Conservation (phyloP, 1,140 invertebrate species). For the Cherax quadricarinatus region DNA sequence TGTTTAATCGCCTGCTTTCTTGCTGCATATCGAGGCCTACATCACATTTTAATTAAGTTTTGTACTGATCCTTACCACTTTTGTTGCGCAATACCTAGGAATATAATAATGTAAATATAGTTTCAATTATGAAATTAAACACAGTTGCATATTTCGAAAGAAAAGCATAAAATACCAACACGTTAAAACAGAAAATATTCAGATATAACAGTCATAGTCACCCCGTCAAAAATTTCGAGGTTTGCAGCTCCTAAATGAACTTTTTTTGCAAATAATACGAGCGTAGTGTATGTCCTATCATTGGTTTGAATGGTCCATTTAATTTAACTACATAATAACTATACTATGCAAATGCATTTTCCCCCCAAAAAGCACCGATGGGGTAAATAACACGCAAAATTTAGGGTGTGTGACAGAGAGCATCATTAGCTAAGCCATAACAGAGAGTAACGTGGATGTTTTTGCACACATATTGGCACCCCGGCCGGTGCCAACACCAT, state of each 20-base stretch:
- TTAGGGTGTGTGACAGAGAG: conserved; percentile 22
- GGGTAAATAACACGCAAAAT: conserved; percentile 21
- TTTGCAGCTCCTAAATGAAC: conserved; percentile 11
- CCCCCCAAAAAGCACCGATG: not conserved
- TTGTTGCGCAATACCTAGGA: too few species aligned
- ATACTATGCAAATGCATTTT: conserved; percentile 46
- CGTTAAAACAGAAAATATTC: too few species aligned
- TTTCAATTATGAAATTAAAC: too few species aligned
- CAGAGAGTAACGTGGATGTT: conserved; percentile 4
- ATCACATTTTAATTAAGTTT: too few species aligned
- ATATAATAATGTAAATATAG: too few species aligned
- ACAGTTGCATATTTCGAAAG: too few species aligned
- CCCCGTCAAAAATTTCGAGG: conserved; percentile 20
- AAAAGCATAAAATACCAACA: too few species aligned
- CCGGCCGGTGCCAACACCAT: not conserved
- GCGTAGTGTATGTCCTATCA: conserved; percentile 31
- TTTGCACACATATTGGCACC: not conserved
- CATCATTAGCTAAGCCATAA: conserved; percentile 34
- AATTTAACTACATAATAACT: conserved; percentile 48
- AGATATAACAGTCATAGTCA: not conserved
- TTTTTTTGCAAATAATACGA: conserved; percentile 18
- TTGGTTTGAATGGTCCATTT: conserved; percentile 39
- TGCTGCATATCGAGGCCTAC: too few species aligned
- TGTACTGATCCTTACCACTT: too few species aligned
- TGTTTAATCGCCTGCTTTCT: too few species aligned